Percentiles rank a stretch among this genome's conserved stretches.
These are phyloP conservation scores for Odontomyia ornata DNA, from an alignment of 2,888 invertebrate species.

Conservation along the genomic window DNA sequence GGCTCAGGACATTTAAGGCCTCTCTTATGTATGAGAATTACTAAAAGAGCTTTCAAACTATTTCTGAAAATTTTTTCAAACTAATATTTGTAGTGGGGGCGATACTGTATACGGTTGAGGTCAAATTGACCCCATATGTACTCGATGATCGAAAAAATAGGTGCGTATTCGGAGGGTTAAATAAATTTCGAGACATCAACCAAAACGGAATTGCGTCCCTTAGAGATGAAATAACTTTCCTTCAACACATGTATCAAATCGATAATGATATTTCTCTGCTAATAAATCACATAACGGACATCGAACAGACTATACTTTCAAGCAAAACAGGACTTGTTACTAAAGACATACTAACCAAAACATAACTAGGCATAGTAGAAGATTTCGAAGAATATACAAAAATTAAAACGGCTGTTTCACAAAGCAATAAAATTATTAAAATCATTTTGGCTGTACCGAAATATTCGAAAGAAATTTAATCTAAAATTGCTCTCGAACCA, in stretches of 20 bases:
- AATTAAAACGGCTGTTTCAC: background rate
- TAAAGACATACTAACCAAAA: constrained; percentile 18
- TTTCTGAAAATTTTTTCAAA: too few relatives aligned
- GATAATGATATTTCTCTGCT: constrained; percentile 11
- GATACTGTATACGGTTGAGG: too few relatives aligned
- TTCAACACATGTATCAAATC: constrained; percentile 19
- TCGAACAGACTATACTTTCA: constrained; percentile 4
- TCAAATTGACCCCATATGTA: too few relatives aligned
- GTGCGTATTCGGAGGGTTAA: too few relatives aligned
- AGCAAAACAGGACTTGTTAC: background rate
- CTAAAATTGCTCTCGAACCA: too few relatives aligned
- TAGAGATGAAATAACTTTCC: constrained; percentile 8
- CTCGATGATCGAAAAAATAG: too few relatives aligned
- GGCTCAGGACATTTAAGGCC: too few relatives aligned
- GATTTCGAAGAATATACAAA: background rate
- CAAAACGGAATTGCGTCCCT: background rate
- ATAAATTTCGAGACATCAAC: constrained; percentile 1
- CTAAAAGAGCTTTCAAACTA: too few relatives aligned
- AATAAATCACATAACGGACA: constrained; percentile 5
- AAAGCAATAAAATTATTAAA: background rate
- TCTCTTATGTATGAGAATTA: too few relatives aligned
- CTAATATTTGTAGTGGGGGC: too few relatives aligned
- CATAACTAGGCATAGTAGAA: constrained; percentile 10
- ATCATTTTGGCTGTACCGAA: background rate
- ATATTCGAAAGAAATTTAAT: background rate